Percentiles rank a stretch among this genome's conserved stretches.
Evolutionary conservation across 2,888 invertebrate species (phyloP).

Genomic region (Serripes groenlandicus): DNA sequence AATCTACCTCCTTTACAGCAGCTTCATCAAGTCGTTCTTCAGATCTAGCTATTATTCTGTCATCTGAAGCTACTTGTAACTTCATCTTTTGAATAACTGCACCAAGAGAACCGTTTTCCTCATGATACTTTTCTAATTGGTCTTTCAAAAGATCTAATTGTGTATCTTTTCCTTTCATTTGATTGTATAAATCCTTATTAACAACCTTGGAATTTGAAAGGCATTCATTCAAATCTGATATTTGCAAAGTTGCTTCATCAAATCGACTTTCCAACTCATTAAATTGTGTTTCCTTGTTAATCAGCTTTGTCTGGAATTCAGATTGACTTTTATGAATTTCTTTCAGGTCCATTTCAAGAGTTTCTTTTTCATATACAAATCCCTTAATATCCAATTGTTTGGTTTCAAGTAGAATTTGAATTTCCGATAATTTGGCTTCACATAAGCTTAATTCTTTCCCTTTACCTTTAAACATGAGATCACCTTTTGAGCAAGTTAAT

Average conservation of each 20-base stretch:
- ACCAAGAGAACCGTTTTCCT: constrained; percentile 21
- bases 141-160: constrained; percentile 13
- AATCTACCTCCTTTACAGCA: constrained; percentile 48
- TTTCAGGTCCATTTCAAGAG: neutral
- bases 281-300: neutral
- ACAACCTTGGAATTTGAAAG: constrained; percentile 13
- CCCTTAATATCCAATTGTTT: neutral
- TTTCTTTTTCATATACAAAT: constrained; percentile 8
- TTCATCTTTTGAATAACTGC: constrained; percentile 24
- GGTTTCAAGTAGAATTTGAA: neutral
- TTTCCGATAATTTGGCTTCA: constrained; percentile 9
- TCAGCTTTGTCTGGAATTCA: constrained; percentile 7
- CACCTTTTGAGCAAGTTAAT: constrained; percentile 38
- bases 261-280: constrained; percentile 26
- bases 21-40: constrained; percentile 59
- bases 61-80: neutral
- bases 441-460: constrained; percentile 8
- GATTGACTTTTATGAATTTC: constrained; percentile 6
- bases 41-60: constrained; percentile 22
- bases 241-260: constrained; percentile 7
- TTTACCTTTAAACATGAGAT: constrained; percentile 19
- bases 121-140: constrained; percentile 11
- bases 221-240: constrained; percentile 35
- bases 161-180: constrained; percentile 20
- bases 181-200: constrained; percentile 25